These are phyloP conservation scores for Siniperca obscura DNA, from an alignment of 2,797 vertebrate genomes.

Conservation along the genomic window DNA sequence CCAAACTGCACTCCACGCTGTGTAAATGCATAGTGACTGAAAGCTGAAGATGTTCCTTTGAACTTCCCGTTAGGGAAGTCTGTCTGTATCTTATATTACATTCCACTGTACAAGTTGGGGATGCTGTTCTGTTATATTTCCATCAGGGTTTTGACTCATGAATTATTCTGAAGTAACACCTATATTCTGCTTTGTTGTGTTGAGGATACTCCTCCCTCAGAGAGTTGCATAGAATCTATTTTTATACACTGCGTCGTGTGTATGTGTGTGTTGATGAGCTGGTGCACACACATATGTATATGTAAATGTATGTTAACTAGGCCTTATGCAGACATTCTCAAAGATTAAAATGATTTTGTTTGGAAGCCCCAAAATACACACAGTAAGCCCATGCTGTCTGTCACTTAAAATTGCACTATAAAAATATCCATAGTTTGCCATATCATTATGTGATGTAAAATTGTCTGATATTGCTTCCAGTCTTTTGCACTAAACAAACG, in stretches of 20 bases:
- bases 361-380: constrained; percentile 5
- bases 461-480: neutral
- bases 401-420: constrained; percentile 19
- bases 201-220: constrained; percentile 33
- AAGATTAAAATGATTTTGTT: constrained; percentile 14
- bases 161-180: constrained; percentile 40
- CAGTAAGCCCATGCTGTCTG: neutral
- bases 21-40: neutral
- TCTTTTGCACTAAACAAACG: constrained; percentile 4
- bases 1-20: neutral
- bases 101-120: neutral
- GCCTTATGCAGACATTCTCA: constrained; percentile 35
- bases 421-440: constrained; percentile 8
- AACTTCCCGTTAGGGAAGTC: neutral
- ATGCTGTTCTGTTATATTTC: constrained; percentile 20
- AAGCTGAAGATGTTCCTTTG: neutral
- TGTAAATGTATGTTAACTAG: constrained; percentile 62
- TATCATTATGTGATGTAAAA: constrained; percentile 11
- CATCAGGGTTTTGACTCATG: constrained; percentile 27
- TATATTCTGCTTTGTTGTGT: constrained; percentile 38
- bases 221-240: constrained; percentile 38
- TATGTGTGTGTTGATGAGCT: constrained; percentile 8
- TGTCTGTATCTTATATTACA: neutral
- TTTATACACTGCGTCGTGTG: constrained; percentile 23
- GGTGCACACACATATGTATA: constrained; percentile 21